phyloP scores from a whole-genome alignment of 2,797 vertebrate genomes.

The Phataginus tetradactyla region DNA sequence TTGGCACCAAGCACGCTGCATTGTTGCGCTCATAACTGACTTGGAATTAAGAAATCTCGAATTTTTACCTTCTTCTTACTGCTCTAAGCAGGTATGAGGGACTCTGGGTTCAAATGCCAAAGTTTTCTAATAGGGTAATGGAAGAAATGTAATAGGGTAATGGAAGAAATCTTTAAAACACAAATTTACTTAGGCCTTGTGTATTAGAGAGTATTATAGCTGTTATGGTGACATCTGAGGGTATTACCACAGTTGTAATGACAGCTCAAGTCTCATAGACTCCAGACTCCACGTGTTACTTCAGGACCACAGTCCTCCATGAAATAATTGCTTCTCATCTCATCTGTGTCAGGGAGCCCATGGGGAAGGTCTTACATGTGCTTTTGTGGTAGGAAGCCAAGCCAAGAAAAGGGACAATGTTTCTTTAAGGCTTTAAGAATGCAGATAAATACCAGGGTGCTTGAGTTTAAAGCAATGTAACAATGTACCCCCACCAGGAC shows the following conservation, averaged over 20 bases:
- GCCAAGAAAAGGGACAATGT: too few relatives aligned
- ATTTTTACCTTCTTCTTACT: not conserved
- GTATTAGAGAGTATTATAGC: not conserved
- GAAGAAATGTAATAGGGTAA: not conserved
- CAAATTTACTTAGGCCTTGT: not conserved
- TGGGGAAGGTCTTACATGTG: not conserved
- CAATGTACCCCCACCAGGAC: too few relatives aligned
- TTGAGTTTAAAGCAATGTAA: too few relatives aligned
- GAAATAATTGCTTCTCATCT: not conserved
- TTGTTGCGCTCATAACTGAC: not conserved
- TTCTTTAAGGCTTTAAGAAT: too few relatives aligned
- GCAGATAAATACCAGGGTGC: too few relatives aligned
- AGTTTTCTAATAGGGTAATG: not conserved
- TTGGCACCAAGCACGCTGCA: not conserved
- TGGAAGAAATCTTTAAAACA: constrained; percentile 15
- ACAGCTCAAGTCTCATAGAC: not conserved
- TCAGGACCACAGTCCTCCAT: not conserved
- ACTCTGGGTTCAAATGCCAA: not conserved
- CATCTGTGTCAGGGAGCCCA: not conserved
- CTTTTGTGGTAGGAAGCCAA: not conserved
- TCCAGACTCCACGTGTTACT: not conserved
- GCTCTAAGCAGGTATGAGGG: not conserved
- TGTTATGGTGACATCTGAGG: not conserved
- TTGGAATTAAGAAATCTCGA: constrained; percentile 35
- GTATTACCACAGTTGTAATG: not conserved